Conservation (phyloP, 1,140 invertebrate species). For the Listronotus oregonensis region DNA sequence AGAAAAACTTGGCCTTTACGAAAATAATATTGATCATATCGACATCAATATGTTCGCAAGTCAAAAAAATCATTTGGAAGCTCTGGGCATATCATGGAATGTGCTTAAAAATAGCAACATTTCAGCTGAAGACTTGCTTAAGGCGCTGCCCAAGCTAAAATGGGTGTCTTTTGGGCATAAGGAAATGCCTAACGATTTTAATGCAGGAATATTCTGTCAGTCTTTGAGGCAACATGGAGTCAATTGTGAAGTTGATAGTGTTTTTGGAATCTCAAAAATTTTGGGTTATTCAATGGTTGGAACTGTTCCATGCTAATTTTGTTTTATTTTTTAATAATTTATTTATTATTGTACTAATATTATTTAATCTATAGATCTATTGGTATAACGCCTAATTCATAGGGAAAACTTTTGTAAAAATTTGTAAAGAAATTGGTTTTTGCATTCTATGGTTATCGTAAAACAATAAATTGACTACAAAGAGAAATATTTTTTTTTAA, state of each 20-base stretch:
- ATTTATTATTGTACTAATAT: too few species aligned
- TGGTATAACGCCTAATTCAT: too few species aligned
- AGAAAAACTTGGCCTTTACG: constrained; percentile 21
- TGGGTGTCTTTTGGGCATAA: constrained; percentile 18
- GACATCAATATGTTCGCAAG: constrained; percentile 7
- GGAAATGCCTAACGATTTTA: constrained; percentile 20
- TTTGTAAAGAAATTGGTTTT: too few species aligned
- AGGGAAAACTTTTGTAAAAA: too few species aligned
- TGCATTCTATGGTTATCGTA: too few species aligned
- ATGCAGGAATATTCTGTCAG: constrained; percentile 24
- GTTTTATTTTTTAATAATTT: too few species aligned
- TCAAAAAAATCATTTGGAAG: constrained; percentile 13
- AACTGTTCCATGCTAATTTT: too few species aligned
- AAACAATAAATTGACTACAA: too few species aligned
- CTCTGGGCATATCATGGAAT: constrained; percentile 16
- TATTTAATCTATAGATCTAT: too few species aligned
- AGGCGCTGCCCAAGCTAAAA: constrained; percentile 17
- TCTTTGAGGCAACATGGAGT: constrained; percentile 14
- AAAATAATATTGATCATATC: constrained; percentile 21
- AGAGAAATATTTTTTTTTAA: too few species aligned
- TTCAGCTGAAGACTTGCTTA: constrained; percentile 11
- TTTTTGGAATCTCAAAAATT: constrained; percentile 18
- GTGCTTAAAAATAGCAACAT: constrained; percentile 12
- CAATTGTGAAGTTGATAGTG: constrained; percentile 10
- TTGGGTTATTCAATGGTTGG: constrained; percentile 1